Base-by-base conservation (phyloP, 2,797 vertebrate genomes). In the Pseudomugil tenellus region DNA sequence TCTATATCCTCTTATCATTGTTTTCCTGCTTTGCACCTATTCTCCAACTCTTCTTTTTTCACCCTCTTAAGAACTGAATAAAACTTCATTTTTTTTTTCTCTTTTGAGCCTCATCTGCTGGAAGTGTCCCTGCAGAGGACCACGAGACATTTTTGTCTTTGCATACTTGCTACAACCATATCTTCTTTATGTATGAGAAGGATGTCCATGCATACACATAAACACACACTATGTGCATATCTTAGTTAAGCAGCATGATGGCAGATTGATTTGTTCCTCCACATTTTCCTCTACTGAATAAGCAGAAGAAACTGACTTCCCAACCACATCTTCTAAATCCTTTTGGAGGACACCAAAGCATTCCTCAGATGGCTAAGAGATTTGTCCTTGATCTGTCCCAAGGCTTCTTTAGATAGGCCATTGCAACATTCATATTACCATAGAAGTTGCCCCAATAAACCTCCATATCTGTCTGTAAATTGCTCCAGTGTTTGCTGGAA, bases 41-140 rank as follows among this genome's bases (percentile, higher is more conserved):
- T 21, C 25, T 43, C 68, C 51, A 31, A 60, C 32, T 25, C 23
- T 35, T 29, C 52, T 14, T 62, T 48, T 19, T 41, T 37, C 67
- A 49, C 26, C 67, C 35, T 77, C 69, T 71, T 70, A 79, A 80
- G n/a, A 80, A 75, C 63, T 17, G 26, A 64, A 76, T 63, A 59
- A 60, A 81, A 74, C 82, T 85, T 85, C 72, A 2, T 37, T 16
- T 39, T 39, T 77, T 46, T 69, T 69, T 56, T 14, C 32, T 29
- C 49, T 68, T 62, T 69, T 29, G 29, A 29, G 29, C 43, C 63
- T 76, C 70, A 78, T 85, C 85, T 79, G 60, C 66, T 75, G 32
- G 67, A 79, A 77, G 67, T 86, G 77, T 62, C 11, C 14, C 73
- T 61, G 73, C 84, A 80, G 80, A 79, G 84, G 70, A 80, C 68